Base-by-base conservation (phyloP, 2,797 vertebrate genomes). In the Nyctalus aviator region DNA sequence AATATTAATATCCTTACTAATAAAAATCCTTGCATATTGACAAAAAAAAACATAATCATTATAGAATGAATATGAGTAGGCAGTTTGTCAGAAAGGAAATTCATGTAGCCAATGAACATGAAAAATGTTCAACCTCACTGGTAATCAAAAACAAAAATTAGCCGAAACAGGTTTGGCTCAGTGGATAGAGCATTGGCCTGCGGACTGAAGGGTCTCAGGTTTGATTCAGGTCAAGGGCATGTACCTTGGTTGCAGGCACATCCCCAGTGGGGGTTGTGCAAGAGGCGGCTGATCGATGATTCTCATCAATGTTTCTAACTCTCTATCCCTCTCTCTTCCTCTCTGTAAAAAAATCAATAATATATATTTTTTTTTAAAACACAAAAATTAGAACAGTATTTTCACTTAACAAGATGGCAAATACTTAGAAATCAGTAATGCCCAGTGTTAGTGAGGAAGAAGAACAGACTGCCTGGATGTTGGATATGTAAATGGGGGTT, bases 51-150 rank as follows among this genome's bases (percentile, higher is more conserved):
- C 85, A 37, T 44, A 75, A 50, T 82, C 81, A 77, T 84, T 93
- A 85, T 69, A 96, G n/a, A 91, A 84, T 41, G 14, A 4, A 4
- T 53, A 57, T 81, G 76, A 91, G 50, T 32, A 94, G 75, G 68
- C 35, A 91, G 2, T 91, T 95, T 37, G 32, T n/a, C 75, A 87
- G 41, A 87, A 76, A 88, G 91, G 84, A 94, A 85, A 95, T 79
- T 88, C 84, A 94, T 32, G 64, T 84, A 48, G 50, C 35, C 76
- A 90, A 11, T 92, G 76, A 83, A 84, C 3, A n/a, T 90, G 84
- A 87, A 93, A 92, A 91, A 84, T 82, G 25, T 78, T 68, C 84
- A 81, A 1, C 55, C 37, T 66, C 72, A 82, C 55, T 78, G 27
- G 48, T 53, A 81, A 85, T 62, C 86, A 93, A 91, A 91, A 91